Evolutionary conservation across 2,797 vertebrate genomes (phyloP), one percentile per base, ranked within the genome.

Genomic region (Argyrosomus regius): DNA sequence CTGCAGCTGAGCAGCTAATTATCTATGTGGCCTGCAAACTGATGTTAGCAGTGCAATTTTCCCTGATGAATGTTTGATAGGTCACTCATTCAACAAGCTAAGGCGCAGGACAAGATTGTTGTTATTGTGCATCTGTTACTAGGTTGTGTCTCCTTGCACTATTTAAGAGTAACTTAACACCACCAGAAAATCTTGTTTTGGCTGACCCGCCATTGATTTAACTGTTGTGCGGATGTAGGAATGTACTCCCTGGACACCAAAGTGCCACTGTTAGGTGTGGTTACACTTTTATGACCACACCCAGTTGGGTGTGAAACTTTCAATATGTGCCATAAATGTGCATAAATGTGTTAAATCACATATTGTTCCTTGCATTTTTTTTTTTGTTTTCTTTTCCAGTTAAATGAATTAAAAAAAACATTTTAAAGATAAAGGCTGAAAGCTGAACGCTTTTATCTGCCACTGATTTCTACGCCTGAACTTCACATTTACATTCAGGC

Each of bases 401-500:
- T 35, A 17, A 35, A 26, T 28, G 13, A n/a, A 49, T 20, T 41
- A 17, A 17, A 35, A 46, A 73, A 57, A 20, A 20, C 10, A 46
- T n/a, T 31, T 35, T 24, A 12, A 62, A 28, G 22, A 6, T 56
- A 3, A 71, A 50, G 22, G 26, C 24, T 72, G 8, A 35, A 45
- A 39, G 22, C 20, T 73, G 6, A 35, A 45, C 16, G 3, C n/a
- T 45, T 67, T 48, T 39, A 50, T 59, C 53, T 52, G 28, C 9
- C 17, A 14, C 22, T 5, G 18, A 61, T 46, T 35, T 53, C 50
- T 20, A 61, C 54, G 66, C 16, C 20, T 2, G 0, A 50, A 57
- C 13, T 22, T 45, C n/a, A n/a, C n/a, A n/a, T n/a, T 52, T 58
- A 26, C 9, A 24, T n/a, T 82, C 65, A 57, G 75, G 57, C 50